These are phyloP conservation scores for Monopterus albus DNA, from an alignment of 2,113 vertebrate species.

Conservation along the genomic window DNA sequence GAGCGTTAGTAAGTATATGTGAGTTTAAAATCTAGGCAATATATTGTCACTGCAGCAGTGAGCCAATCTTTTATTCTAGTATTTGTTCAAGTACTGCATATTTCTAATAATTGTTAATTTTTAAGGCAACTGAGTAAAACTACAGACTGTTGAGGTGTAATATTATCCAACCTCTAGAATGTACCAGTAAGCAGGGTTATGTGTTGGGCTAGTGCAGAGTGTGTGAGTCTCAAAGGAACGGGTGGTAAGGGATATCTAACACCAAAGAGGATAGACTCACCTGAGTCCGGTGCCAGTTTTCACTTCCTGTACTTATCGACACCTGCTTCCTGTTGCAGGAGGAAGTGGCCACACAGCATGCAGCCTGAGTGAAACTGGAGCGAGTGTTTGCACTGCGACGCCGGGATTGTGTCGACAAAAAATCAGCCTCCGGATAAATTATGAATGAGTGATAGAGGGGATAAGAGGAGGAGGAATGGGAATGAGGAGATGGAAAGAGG, in stretches of 20 bases:
- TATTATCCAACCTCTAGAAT: neutral
- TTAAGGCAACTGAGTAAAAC: neutral
- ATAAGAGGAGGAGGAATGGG: constrained; percentile 50
- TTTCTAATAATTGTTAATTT: neutral
- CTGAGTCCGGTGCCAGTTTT: constrained; percentile 77
- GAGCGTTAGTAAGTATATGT: no score
- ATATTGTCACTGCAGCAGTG: neutral
- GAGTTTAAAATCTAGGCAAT: neutral
- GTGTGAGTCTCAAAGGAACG: constrained; percentile 25
- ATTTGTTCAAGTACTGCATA: neutral
- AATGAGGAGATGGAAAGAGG: constrained; percentile 17
- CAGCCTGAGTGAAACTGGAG: constrained; percentile 69
- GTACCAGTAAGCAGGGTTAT: neutral
- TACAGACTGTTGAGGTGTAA: no score
- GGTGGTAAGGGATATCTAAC: constrained; percentile 74
- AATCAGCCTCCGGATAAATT: constrained; percentile 84
- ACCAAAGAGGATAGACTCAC: constrained; percentile 76
- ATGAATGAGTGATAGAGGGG: constrained; percentile 83
- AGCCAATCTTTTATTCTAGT: neutral
- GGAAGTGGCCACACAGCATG: constrained; percentile 80
- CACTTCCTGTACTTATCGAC: constrained; percentile 84
- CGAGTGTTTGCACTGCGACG: constrained; percentile 68
- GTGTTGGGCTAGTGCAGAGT: constrained; percentile 9
- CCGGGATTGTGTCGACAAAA: constrained; percentile 78
- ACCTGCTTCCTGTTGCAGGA: constrained; percentile 81